phyloP scores from a whole-genome alignment of 2,797 vertebrate genomes.

The Pseudomugil gertrudae region DNA sequence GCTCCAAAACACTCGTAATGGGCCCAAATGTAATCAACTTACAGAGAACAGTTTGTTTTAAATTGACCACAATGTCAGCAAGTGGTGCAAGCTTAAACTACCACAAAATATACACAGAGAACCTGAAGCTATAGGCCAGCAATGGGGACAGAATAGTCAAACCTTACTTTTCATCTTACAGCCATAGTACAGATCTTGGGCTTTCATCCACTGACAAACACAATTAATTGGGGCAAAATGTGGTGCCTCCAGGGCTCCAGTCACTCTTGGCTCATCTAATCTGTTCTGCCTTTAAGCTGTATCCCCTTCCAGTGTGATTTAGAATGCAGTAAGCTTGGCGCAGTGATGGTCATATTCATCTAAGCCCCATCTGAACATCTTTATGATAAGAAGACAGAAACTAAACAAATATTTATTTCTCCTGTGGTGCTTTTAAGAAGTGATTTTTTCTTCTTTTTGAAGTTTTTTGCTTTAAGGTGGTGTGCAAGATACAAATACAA shows the following conservation, averaged over 20 bases:
- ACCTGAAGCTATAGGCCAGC: conserved; percentile 20
- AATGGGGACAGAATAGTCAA: conserved; percentile 15
- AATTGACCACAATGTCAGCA: conserved; percentile 48
- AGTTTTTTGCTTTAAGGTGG: background rate
- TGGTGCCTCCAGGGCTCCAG: conserved; percentile 61
- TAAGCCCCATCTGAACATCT: conserved; percentile 28
- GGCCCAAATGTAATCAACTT: conserved; percentile 69
- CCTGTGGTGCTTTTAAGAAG: conserved; percentile 30
- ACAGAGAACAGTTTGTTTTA: conserved; percentile 51
- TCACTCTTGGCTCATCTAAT: conserved; percentile 73
- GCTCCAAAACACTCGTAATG: conserved; percentile 67
- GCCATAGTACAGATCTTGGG: conserved; percentile 57
- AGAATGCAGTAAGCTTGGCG: conserved; percentile 47
- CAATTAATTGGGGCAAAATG: conserved; percentile 76
- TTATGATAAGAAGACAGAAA: conserved; percentile 38
- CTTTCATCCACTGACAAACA: conserved; percentile 73
- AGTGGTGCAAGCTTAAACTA: conserved; percentile 30
- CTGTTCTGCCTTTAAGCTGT: conserved; percentile 62
- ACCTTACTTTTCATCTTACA: conserved; percentile 41
- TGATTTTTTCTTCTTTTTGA: background rate
- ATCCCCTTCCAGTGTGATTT: conserved; percentile 55
- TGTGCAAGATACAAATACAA: conserved; percentile 36
- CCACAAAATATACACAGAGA: conserved; percentile 7
- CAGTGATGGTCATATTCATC: conserved; percentile 23
- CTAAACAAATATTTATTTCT: conserved; percentile 35